Percentiles rank a stretch among this genome's conserved stretches.
Evolutionary conservation across 2,797 vertebrate species (phyloP).

Genomic region (Sebastes glaucus): DNA sequence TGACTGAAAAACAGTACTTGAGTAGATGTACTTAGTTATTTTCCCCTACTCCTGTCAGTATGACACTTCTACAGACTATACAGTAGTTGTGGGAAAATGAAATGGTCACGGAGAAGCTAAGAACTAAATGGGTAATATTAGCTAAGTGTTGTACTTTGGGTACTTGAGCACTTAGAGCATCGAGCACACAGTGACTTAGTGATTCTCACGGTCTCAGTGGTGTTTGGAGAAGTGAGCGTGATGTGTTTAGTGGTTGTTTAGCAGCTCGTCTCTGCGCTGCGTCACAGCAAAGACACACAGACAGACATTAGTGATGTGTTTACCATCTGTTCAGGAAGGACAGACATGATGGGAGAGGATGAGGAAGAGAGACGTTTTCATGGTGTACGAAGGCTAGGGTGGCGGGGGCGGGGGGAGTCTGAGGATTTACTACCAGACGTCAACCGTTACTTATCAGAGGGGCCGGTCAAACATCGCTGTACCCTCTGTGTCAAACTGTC

Average conservation of each 20-base stretch:
- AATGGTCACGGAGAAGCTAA: not conserved
- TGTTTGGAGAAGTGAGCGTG: slow-evolving; percentile 47
- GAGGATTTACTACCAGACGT: slow-evolving; percentile 53
- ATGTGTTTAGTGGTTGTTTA: slow-evolving; percentile 52
- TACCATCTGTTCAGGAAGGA: slow-evolving; percentile 72
- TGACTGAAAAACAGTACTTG: not conserved
- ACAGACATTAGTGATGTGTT: slow-evolving; percentile 71
- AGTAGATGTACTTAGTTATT: not conserved
- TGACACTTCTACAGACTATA: not conserved
- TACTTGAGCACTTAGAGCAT: slow-evolving; percentile 12
- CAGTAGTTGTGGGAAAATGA: not conserved
- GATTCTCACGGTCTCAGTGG: slow-evolving; percentile 23
- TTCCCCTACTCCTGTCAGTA: not conserved
- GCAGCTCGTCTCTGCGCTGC: slow-evolving; percentile 45
- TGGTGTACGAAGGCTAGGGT: slow-evolving; percentile 6
- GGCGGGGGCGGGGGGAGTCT: not conserved
- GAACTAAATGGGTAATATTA: slow-evolving; percentile 4
- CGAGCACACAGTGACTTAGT: slow-evolving; percentile 7
- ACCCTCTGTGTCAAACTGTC: slow-evolving; percentile 21
- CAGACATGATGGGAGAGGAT: slow-evolving; percentile 54
- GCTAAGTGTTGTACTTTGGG: slow-evolving; percentile 3
- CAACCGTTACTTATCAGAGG: slow-evolving; percentile 44
- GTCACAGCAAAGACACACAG: slow-evolving; percentile 59
- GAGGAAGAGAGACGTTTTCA: slow-evolving; percentile 62
- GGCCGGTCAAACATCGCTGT: slow-evolving; percentile 19